Evolutionary conservation across 1,140 invertebrate species (phyloP).

Genomic region (Eriocheir sinensis): DNA sequence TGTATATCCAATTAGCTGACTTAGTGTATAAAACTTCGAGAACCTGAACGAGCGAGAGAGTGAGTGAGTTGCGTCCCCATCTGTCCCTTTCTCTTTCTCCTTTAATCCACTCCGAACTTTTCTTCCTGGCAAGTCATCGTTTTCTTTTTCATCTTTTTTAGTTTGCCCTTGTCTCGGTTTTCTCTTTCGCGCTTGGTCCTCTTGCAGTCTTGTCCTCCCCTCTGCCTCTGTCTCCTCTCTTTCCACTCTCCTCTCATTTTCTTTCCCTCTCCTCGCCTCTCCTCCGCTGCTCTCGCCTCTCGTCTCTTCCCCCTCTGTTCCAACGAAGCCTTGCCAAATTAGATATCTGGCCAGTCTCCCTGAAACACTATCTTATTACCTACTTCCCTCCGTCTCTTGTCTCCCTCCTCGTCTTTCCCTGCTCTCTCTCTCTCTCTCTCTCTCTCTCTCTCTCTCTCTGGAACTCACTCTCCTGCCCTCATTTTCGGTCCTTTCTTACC

Average conservation of each 20-base stretch:
- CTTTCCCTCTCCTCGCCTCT: not conserved
- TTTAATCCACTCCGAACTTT: no score
- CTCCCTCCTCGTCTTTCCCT: not conserved
- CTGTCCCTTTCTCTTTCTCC: no score
- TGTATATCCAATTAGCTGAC: no score
- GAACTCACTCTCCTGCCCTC: not conserved
- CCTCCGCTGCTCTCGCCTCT: not conserved
- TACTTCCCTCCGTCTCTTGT: not conserved
- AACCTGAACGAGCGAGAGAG: no score
- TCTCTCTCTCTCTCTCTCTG: not conserved
- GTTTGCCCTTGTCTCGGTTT: not conserved
- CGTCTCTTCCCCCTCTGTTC: not conserved
- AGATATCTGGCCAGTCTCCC: slow-evolving; percentile 13
- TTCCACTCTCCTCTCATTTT: no score
- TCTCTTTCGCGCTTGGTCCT: not conserved
- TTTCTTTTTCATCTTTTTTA: no score
- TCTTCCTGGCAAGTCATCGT: no score
- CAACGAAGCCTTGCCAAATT: not conserved
- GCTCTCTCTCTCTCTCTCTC: not conserved
- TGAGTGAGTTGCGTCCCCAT: no score
- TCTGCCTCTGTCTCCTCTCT: no score
- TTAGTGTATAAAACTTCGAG: no score
- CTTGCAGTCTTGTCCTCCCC: not conserved
- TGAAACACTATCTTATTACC: slow-evolving; percentile 15
- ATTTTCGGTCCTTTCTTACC: no score